Conservation (phyloP, 1,140 invertebrate species). For the Andricus grossulariae region DNA sequence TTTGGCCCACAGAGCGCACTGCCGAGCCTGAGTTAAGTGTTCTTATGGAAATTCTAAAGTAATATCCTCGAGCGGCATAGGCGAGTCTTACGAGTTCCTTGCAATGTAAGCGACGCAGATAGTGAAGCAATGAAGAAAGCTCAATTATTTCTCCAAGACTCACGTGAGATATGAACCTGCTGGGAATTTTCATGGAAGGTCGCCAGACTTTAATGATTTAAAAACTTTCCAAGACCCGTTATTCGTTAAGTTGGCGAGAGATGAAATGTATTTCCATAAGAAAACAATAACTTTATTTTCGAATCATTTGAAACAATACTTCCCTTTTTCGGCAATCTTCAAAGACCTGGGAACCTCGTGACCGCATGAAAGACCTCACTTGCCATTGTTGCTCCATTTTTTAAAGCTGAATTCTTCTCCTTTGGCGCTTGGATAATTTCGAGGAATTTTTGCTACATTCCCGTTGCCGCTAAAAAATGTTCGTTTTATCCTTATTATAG, state of each 20-base stretch:
- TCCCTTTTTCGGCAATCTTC: background rate
- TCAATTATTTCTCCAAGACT: slow-evolving; percentile 51
- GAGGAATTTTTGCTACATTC: slow-evolving; percentile 42
- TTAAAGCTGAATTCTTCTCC: slow-evolving; percentile 38
- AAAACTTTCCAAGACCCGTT: slow-evolving; percentile 55
- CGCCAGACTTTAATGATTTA: slow-evolving; percentile 54
- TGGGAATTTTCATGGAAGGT: slow-evolving; percentile 49
- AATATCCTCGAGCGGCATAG: slow-evolving; percentile 61
- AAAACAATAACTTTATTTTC: slow-evolving; percentile 44
- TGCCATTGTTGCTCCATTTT: background rate
- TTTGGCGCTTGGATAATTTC: slow-evolving; percentile 46
- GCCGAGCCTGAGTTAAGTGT: slow-evolving; percentile 53
- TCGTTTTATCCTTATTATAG: slow-evolving; percentile 39
- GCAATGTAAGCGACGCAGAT: slow-evolving; percentile 61
- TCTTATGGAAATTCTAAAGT: slow-evolving; percentile 71
- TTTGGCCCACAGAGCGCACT: slow-evolving; percentile 46
- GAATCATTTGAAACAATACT: slow-evolving; percentile 35
- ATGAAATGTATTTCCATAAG: slow-evolving; percentile 53
- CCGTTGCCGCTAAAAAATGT: slow-evolving; percentile 36
- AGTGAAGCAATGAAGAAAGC: slow-evolving; percentile 57
- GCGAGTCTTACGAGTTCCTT: slow-evolving; percentile 46
- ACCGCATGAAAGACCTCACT: no score
- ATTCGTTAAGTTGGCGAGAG: slow-evolving; percentile 32
- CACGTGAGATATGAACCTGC: slow-evolving; percentile 48
- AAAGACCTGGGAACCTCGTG: background rate